phyloP scores from a whole-genome alignment of 2,797 vertebrate genomes.

The Vireo griseus region DNA sequence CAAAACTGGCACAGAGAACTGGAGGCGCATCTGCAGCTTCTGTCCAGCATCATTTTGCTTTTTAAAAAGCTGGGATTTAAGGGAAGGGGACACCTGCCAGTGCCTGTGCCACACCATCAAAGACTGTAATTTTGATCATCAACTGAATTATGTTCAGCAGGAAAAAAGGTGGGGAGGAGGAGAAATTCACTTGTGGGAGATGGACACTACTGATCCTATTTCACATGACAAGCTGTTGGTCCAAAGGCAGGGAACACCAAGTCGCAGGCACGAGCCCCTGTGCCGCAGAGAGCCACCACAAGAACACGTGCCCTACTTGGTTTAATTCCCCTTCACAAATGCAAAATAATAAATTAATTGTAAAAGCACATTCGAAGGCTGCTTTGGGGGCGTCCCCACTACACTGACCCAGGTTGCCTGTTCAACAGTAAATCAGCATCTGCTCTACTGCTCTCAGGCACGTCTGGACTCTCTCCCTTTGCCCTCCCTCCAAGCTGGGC shows the following conservation, averaged over 20 bases:
- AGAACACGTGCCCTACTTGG: constrained; percentile 1
- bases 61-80: neutral
- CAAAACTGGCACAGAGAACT: neutral
- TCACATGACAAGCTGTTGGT: constrained; percentile 43
- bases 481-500: neutral
- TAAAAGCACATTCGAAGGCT: constrained; percentile 59
- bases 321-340: constrained; percentile 67
- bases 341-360: constrained; percentile 70
- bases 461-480: neutral
- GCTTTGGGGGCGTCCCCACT: constrained; percentile 64
- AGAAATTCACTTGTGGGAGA: neutral
- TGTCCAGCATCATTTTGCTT: neutral
- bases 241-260: constrained; percentile 25
- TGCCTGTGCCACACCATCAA: neutral
- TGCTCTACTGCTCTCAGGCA: constrained; percentile 7
- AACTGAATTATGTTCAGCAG: neutral
- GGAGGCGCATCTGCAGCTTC: neutral
- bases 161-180: neutral
- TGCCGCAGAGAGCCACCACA: constrained; percentile 27
- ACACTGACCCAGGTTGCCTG: constrained; percentile 63
- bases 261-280: constrained; percentile 16
- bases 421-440: constrained; percentile 67
- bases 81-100: neutral
- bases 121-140: neutral
- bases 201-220: neutral